Evolutionary conservation across 2,797 vertebrate genomes (phyloP).

Genomic region (Chrosomus eos): DNA sequence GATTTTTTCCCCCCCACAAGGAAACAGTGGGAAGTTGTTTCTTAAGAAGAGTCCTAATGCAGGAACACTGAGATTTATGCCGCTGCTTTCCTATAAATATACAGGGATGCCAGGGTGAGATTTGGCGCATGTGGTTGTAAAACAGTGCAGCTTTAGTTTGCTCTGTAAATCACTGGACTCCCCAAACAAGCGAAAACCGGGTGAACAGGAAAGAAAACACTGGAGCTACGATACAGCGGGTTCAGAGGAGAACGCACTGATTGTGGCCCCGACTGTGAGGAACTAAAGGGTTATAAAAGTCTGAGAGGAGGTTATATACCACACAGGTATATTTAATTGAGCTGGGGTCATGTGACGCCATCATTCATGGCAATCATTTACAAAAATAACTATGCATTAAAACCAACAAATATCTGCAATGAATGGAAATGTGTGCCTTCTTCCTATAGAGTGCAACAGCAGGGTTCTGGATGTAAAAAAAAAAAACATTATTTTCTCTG

Average conservation of each 20-base stretch:
- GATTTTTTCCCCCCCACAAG: constrained; percentile 21
- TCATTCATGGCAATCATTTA: constrained; percentile 12
- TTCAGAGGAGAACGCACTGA: constrained; percentile 46
- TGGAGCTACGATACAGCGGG: constrained; percentile 17
- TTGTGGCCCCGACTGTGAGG: constrained; percentile 33
- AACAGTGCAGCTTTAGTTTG: constrained; percentile 53
- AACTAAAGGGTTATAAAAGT: constrained; percentile 35
- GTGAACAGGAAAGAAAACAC: constrained; percentile 59
- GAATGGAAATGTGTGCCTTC: background rate
- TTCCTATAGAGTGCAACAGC: background rate
- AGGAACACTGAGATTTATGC: constrained; percentile 56
- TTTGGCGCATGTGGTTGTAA: constrained; percentile 40
- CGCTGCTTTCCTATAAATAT: constrained; percentile 49
- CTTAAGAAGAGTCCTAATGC: constrained; percentile 39
- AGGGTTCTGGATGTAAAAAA: background rate
- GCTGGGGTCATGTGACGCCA: constrained; percentile 12
- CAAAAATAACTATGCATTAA: constrained; percentile 21
- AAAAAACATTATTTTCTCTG: background rate
- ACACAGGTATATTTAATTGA: constrained; percentile 38
- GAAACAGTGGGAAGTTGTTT: constrained; percentile 55
- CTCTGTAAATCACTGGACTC: constrained; percentile 38
- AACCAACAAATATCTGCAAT: constrained; percentile 5
- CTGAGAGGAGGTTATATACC: constrained; percentile 31
- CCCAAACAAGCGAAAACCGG: constrained; percentile 57
- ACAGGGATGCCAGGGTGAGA: constrained; percentile 41